Conservation (phyloP, 2,797 vertebrate species). For the Danio tinwini region DNA sequence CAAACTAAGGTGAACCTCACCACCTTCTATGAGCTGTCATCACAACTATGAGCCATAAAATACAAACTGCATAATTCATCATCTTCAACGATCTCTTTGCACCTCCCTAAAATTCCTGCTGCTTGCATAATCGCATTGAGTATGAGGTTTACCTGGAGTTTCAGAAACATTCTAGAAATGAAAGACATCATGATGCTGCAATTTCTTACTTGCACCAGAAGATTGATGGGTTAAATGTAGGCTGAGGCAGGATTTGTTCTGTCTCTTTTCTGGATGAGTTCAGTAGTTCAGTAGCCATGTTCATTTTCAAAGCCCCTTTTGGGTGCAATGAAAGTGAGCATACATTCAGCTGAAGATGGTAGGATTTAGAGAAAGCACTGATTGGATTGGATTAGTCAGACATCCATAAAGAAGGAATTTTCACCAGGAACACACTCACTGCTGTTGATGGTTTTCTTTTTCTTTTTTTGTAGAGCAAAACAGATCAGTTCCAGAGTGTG, state of each 20-base stretch:
- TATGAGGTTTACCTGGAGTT: slow-evolving; percentile 37
- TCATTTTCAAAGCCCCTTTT: slow-evolving; percentile 25
- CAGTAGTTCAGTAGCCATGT: slow-evolving; percentile 3
- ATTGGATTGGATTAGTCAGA: neutral
- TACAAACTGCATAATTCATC: slow-evolving; percentile 30
- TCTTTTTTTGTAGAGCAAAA: neutral
- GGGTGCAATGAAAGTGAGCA: slow-evolving; percentile 8
- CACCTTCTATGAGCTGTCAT: slow-evolving; percentile 11
- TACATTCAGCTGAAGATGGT: slow-evolving; percentile 26
- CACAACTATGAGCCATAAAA: slow-evolving; percentile 7
- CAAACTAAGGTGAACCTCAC: slow-evolving; percentile 40
- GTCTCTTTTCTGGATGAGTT: slow-evolving; percentile 9
- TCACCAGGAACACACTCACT: neutral
- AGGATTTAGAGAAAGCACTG: slow-evolving; percentile 32
- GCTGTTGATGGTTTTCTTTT: slow-evolving; percentile 4
- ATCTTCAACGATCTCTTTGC: slow-evolving; percentile 18
- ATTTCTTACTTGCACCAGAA: slow-evolving; percentile 31
- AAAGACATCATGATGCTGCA: slow-evolving; percentile 35
- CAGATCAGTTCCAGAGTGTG: neutral
- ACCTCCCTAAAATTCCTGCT: slow-evolving; percentile 21
- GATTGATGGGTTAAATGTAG: slow-evolving; percentile 13
- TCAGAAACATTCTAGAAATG: slow-evolving; percentile 44
- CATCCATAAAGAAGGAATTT: neutral
- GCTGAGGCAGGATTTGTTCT: slow-evolving; percentile 1
- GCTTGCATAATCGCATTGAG: slow-evolving; percentile 36